Percentiles rank a stretch among this genome's conserved stretches.
phyloP scores from a whole-genome alignment of 2,888 invertebrate genomes.

The Diplazon laetatorius region DNA sequence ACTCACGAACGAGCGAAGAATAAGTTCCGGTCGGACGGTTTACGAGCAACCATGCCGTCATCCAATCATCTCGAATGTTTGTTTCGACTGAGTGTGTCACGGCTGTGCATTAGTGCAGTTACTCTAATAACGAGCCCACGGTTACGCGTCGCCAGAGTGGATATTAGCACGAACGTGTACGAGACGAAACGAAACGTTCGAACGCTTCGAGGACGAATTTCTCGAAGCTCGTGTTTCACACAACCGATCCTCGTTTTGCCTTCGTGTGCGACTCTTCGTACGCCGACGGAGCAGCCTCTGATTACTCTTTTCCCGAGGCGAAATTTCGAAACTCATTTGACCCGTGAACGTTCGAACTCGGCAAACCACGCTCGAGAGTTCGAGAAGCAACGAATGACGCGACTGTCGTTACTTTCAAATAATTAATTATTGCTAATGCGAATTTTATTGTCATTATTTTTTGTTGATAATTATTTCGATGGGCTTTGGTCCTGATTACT shows the following conservation, averaged over 20 bases:
- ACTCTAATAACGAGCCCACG: slow-evolving; percentile 49
- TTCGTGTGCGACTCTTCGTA: neutral
- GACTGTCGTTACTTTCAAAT: neutral
- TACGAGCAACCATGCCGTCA: slow-evolving; percentile 7
- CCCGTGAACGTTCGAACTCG: too few relatives aligned
- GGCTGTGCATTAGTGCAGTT: slow-evolving; percentile 55
- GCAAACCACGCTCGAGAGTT: neutral
- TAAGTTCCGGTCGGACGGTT: slow-evolving; percentile 43
- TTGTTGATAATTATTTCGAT: too few relatives aligned
- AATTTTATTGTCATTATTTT: too few relatives aligned
- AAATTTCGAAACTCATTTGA: too few relatives aligned
- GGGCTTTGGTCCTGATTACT: too few relatives aligned
- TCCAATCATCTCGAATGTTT: slow-evolving; percentile 23
- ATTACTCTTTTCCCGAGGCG: too few relatives aligned
- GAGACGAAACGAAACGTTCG: slow-evolving; percentile 21
- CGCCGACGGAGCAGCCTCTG: neutral
- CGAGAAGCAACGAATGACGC: neutral
- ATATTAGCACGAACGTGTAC: neutral
- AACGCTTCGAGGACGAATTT: slow-evolving; percentile 50
- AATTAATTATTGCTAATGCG: too few relatives aligned
- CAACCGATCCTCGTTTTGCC: neutral
- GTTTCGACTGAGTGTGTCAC: slow-evolving; percentile 50
- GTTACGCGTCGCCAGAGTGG: slow-evolving; percentile 27
- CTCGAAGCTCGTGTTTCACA: slow-evolving; percentile 16
- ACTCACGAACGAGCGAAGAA: neutral